Evolutionary conservation across 1,140 invertebrate genomes (phyloP), one percentile per base, ranked within the genome.

Genomic region (Ceratina calcarata): DNA sequence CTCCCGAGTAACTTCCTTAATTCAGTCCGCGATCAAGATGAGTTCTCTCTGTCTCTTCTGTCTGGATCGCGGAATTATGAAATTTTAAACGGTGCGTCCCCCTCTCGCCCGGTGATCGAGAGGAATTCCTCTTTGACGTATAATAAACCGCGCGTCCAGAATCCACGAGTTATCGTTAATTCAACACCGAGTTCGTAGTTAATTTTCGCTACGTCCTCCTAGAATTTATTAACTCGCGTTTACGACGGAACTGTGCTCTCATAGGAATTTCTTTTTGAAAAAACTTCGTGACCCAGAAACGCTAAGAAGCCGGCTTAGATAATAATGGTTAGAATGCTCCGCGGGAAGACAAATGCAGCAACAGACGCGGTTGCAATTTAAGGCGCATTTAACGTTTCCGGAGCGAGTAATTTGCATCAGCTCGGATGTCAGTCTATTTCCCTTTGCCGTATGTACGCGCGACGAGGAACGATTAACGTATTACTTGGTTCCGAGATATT

Each of bases 381-480:
- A 67, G 64, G 18, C 73, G 53, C 55, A 27, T 76, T 76, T 67
- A 68, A 68, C 73, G 64, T 68, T 67, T 67, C 51, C 61, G 53
- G 22, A 10, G n/a, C 53, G 73, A 58, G 64, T 76, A 67, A 76
- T 76, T 76, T 32, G 53, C 37, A 16, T 76, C 27, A 13, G 22
- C 32, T 18, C 20, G 62, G 49, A 15, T 22, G n/a, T 66, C 15
- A n/a, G n/a, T n/a, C n/a, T n/a, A n/a, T 0, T 58, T 24, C 13
- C 2, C 27, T 13, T 22, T n/a, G n/a, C n/a, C n/a, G n/a, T n/a
- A n/a, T n/a, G n/a, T n/a, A n/a, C n/a, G n/a, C n/a, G n/a, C n/a
- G n/a, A n/a, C n/a, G n/a, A n/a, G n/a, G n/a, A n/a, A n/a, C n/a
- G n/a, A n/a, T n/a, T n/a, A n/a, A n/a, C n/a, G n/a, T n/a, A n/a